Evolutionary conservation across 2,797 vertebrate genomes (phyloP).

Genomic region (Lagodon rhomboides): DNA sequence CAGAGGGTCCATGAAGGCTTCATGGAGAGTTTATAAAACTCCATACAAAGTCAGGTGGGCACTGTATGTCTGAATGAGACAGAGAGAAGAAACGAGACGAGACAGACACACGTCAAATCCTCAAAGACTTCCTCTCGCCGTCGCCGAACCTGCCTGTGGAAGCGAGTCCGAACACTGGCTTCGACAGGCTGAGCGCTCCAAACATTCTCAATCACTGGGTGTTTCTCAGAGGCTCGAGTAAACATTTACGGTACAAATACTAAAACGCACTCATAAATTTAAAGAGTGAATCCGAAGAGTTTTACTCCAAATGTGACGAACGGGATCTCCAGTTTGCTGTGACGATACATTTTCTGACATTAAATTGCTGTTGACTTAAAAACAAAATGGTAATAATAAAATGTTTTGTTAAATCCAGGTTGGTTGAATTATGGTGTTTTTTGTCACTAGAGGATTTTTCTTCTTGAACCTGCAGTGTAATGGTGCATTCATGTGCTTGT

Average conservation of each 20-base stretch:
- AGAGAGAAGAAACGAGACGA: slow-evolving; percentile 52
- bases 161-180: slow-evolving; percentile 14
- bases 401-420: slow-evolving; percentile 8
- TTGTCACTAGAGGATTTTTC: not conserved
- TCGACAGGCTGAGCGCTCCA: slow-evolving; percentile 1
- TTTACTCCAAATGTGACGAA: slow-evolving; percentile 23
- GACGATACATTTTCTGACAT: not conserved
- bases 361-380: not conserved
- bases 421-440: slow-evolving; percentile 10
- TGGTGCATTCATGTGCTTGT: slow-evolving; percentile 19
- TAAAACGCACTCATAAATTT: slow-evolving; percentile 18
- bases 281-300: slow-evolving; percentile 14
- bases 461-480: slow-evolving; percentile 4
- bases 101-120: slow-evolving; percentile 48
- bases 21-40: slow-evolving; percentile 58
- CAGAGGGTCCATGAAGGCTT: slow-evolving; percentile 54
- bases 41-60: slow-evolving; percentile 61
- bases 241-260: slow-evolving; percentile 42
- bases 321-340: not conserved
- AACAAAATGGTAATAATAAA: not conserved
- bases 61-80: slow-evolving; percentile 51
- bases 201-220: slow-evolving; percentile 26
- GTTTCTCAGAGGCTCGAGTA: slow-evolving; percentile 41
- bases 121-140: slow-evolving; percentile 27
- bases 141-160: slow-evolving; percentile 16